phyloP scores from a whole-genome alignment of 2,888 invertebrate genomes.

The Drosophila acutilabella region DNA sequence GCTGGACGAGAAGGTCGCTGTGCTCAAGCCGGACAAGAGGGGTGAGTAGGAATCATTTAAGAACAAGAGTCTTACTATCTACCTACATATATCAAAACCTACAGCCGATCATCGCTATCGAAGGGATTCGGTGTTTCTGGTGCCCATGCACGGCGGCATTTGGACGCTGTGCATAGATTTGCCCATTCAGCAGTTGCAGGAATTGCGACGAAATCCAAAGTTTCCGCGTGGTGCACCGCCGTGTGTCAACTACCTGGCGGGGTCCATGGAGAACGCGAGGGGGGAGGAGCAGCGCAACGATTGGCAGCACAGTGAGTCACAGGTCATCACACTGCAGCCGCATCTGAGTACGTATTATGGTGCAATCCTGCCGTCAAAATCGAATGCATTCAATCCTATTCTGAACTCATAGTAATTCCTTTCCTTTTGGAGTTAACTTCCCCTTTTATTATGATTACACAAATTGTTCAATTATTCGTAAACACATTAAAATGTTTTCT shows the following conservation, averaged over 20 bases:
- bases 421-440: slow-evolving; percentile 34
- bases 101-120: slow-evolving; percentile 85
- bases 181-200: slow-evolving; percentile 90
- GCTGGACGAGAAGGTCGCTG: slow-evolving; percentile 91
- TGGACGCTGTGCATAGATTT: slow-evolving; percentile 95
- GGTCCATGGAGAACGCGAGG: slow-evolving; percentile 88
- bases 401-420: slow-evolving; percentile 11
- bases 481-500: not conserved
- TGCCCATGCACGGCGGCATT: slow-evolving; percentile 95
- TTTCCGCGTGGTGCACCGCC: slow-evolving; percentile 86
- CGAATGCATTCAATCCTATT: slow-evolving; percentile 13
- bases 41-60: slow-evolving; percentile 58
- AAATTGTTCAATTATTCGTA: not conserved
- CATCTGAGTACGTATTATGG: slow-evolving; percentile 85
- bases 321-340: slow-evolving; percentile 85
- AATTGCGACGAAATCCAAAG: slow-evolving; percentile 84
- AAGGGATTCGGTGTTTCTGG: slow-evolving; percentile 88
- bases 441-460: slow-evolving; percentile 38
- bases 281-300: slow-evolving; percentile 91
- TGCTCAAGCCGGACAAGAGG: slow-evolving; percentile 86
- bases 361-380: slow-evolving; percentile 69
- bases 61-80: not conserved
- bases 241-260: slow-evolving; percentile 93
- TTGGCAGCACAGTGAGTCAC: slow-evolving; percentile 91
- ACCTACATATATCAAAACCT: not conserved